These are phyloP conservation scores for Harlomillsia oculata DNA, from an alignment of 1,140 invertebrate species.

Conservation along the genomic window DNA sequence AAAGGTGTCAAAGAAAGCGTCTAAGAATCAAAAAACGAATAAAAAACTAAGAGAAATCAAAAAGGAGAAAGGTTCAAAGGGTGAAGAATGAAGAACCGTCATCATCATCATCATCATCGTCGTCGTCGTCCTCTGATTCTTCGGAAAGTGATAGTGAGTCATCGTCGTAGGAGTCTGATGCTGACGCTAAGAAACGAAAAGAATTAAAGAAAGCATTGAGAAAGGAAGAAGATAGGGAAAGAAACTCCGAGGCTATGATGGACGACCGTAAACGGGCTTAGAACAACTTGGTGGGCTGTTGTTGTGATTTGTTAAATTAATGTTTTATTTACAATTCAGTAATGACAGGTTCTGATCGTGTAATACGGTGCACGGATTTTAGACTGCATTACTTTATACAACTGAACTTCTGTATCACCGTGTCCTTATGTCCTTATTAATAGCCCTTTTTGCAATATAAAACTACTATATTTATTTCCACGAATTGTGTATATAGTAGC, in stretches of 20 bases:
- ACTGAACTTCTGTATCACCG: too few relatives aligned
- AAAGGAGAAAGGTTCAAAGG: neutral
- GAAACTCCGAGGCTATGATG: conserved; percentile 54
- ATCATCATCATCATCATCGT: conserved; percentile 1
- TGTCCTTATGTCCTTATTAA: too few relatives aligned
- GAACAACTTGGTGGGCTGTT: too few relatives aligned
- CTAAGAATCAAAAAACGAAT: conserved; percentile 45
- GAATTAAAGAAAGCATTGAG: conserved; percentile 47
- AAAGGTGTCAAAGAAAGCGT: conserved; percentile 44
- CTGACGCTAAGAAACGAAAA: conserved; percentile 41
- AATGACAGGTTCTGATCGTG: too few relatives aligned
- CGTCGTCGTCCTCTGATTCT: conserved; percentile 9
- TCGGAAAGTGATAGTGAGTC: neutral
- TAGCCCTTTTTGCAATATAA: too few relatives aligned
- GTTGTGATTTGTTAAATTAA: too few relatives aligned
- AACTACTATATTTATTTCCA: too few relatives aligned
- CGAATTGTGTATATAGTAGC: too few relatives aligned
- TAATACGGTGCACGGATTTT: too few relatives aligned
- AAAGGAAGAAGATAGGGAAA: conserved; percentile 54
- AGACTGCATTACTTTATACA: too few relatives aligned
- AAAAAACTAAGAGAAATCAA: conserved; percentile 29
- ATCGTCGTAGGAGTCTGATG: conserved; percentile 36
- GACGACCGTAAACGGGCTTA: conserved; percentile 87
- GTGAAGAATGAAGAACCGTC: too few relatives aligned
- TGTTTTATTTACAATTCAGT: too few relatives aligned